Base-by-base conservation (phyloP, 2,797 vertebrate genomes). In the Danio choprae region DNA sequence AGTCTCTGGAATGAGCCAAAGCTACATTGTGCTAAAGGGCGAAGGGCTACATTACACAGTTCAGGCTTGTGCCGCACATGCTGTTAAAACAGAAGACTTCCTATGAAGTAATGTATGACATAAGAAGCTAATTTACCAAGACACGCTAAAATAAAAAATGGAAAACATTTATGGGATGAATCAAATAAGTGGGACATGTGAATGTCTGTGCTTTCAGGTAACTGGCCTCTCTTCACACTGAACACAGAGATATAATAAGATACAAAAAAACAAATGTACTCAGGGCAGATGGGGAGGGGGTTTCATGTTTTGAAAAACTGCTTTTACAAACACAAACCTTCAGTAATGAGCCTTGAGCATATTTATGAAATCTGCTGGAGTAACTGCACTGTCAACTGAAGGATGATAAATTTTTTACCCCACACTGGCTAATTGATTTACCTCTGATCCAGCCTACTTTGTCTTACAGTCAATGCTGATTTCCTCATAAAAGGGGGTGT, bases 341-440 rank as follows among this genome's bases (percentile, higher is more conserved):
- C 18, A 72, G 2, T 67, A 60, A 22, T 60, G 8, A 71, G 65
- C 16, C 77, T 63, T 18, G 4, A 36, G 11, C 15, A 41, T 63
- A 8, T 56, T 56, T 64, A 22, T 44, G 38, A 43, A 59, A 69
- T 81, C 55, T 69, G 56, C 7, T 44, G 7, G 13, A 76, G 16
- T 48, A 71, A 29, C 29, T 29, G 63, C 16, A 50, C 53, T 43
- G 80, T 55, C 56, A 80, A n/a, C 58, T 58, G 22, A 74, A 58
- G 44, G 58, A 77, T 67, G 43, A 78, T 74, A 53, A 63, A 63
- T 81, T 59, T 53, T 84, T 81, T 58, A 84, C 16, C 67, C 51
- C 55, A 77, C 74, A 78, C 59, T 41, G 68, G 46, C 69, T 55
- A 76, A 83, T 74, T 81, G 62, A 78, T 76, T 62, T 64, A 51